Evolutionary conservation across 2,888 invertebrate genomes (phyloP).

Genomic region (Rotaria socialis): DNA sequence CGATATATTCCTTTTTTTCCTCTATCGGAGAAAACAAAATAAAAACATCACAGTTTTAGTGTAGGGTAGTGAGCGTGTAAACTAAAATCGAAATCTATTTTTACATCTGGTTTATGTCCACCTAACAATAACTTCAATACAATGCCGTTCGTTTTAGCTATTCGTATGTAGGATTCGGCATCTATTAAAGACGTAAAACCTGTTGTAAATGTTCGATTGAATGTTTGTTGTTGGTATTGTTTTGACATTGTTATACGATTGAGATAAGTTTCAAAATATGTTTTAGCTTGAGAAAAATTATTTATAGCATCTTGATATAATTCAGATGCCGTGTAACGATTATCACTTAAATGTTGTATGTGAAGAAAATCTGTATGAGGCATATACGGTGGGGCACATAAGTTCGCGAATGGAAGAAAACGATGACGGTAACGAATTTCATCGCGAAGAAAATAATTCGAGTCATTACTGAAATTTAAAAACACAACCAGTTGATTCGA

Average conservation of each 20-base stretch:
- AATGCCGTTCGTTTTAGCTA: not conserved
- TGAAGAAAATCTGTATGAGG: not conserved
- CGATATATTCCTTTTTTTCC: not conserved
- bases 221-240: not conserved
- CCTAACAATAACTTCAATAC: not conserved
- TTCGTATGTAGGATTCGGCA: constrained; percentile 2
- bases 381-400: constrained; percentile 37
- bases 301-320: not conserved
- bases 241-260: not conserved
- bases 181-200: not conserved
- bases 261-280: constrained; percentile 9
- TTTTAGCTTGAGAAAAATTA: not conserved
- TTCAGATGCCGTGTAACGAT: not conserved
- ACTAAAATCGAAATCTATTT: constrained; percentile 18
- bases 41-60: constrained; percentile 14
- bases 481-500: too few species aligned
- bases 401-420: constrained; percentile 39
- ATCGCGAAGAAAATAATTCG: constrained; percentile 40
- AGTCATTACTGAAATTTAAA: not conserved
- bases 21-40: not conserved
- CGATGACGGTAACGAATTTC: constrained; percentile 43
- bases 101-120: constrained; percentile 2
- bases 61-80: not conserved
- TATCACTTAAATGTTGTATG: constrained; percentile 3
- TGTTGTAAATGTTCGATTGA: constrained; percentile 1